Base-by-base conservation (phyloP, 2,797 vertebrate species). In the Tapirus indicus region DNA sequence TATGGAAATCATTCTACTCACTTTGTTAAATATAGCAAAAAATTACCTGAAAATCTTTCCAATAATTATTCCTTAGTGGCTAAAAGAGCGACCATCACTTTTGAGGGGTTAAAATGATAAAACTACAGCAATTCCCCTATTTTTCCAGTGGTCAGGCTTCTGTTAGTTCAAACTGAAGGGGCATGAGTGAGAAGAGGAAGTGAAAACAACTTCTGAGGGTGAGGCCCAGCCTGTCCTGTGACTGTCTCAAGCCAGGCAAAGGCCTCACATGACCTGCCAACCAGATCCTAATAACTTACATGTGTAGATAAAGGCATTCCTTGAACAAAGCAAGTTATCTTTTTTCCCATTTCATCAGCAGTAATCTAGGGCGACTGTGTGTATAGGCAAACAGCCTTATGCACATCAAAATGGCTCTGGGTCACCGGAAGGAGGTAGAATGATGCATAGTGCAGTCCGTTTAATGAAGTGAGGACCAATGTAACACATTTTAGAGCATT, bases 21-120 rank as follows among this genome's bases (percentile, higher is more conserved):
- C 32, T 78, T 90, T 41, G 85, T 58, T 41, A 91, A 91, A 80
- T 47, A 62, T 3, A 74, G n/a, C 38, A 49, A 91, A 90, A 94
- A 49, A 18, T 47, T 68, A 86, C n/a, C 38, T 64, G 83, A 86
- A 95, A 79, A 64, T 56, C 13, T 77, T 72, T 88, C 35, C 7
- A 4, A 47, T 91, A 69, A 77, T 29, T 86, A 88, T 78, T 83
- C 52, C 58, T 64, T 75, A 52, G 18, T 66, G 35, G 20, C 38
- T 91, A 82, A 97, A 58, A 62, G 88, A 35, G 86, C 1, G 25
- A 52, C 7, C 17, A 1, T 60, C 23, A 60, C 49, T 56, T 17
- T 71, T 44, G 1, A 89, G 52, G 52, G 10, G 27, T 41, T 91
- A 94, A 88, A 92, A 89, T 60, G 23, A 62, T 56, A 49, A 74